Percentiles rank a stretch among this genome's conserved stretches.
phyloP scores from a whole-genome alignment of 1,140 invertebrate species.

The Alviniconcha marisindica region DNA sequence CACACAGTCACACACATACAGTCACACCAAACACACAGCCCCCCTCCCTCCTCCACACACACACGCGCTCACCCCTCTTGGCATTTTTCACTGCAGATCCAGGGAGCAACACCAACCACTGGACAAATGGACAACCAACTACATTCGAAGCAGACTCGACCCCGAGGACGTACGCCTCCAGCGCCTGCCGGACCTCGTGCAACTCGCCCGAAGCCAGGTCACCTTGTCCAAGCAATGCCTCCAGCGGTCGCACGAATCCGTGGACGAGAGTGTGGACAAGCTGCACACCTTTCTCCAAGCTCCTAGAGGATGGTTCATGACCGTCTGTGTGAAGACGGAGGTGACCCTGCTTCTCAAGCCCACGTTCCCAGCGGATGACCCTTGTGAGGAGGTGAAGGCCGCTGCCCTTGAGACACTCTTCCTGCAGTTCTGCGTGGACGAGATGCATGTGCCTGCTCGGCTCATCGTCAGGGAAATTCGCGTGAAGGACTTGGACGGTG shows the following conservation, averaged over 20 bases:
- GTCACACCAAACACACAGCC: not conserved
- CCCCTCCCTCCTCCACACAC: too few relatives aligned
- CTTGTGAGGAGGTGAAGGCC: not conserved
- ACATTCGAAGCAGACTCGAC: not conserved
- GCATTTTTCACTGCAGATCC: not conserved
- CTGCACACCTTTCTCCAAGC: not conserved
- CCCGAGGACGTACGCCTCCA: not conserved
- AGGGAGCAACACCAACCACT: not conserved
- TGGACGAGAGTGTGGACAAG: not conserved
- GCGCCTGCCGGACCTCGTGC: not conserved
- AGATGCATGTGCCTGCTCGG: not conserved
- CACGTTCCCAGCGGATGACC: slow-evolving; percentile 11
- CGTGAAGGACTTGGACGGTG: not conserved
- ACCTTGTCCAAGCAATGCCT: not conserved
- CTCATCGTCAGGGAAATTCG: slow-evolving; percentile 10
- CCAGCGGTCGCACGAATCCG: not conserved
- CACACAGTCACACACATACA: not conserved
- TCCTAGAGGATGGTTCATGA: not conserved
- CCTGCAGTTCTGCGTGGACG: slow-evolving; percentile 16
- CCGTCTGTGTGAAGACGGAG: not conserved
- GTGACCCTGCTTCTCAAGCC: not conserved
- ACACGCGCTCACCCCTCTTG: not conserved
- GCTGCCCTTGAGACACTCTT: not conserved
- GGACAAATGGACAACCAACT: not conserved
- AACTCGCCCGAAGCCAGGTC: not conserved